Evolutionary conservation across 2,888 invertebrate species (phyloP).

Genomic region (Pristionchus japonicus): DNA sequence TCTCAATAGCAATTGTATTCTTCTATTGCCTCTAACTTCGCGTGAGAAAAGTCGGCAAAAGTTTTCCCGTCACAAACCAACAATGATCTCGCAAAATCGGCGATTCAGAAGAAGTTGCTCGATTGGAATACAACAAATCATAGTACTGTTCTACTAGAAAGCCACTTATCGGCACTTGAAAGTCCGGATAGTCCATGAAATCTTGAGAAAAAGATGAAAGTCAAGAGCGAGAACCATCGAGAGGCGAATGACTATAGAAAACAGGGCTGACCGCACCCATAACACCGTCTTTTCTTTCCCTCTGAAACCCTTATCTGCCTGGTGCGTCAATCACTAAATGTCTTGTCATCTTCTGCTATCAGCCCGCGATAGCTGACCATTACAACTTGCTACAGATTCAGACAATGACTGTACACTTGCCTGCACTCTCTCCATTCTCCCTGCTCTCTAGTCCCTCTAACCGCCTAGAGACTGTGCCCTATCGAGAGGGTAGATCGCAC

Average conservation of each 20-base stretch:
- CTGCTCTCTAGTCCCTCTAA: background rate
- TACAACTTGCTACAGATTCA: background rate
- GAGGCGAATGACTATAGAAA: background rate
- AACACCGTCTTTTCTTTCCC: background rate
- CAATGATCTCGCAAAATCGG: background rate
- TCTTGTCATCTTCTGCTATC: background rate
- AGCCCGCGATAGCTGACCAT: background rate
- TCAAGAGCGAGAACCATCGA: background rate
- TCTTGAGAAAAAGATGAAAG: background rate
- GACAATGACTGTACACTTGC: background rate
- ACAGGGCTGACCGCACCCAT: background rate
- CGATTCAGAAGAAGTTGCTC: background rate
- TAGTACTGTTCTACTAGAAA: background rate
- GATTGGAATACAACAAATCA: background rate
- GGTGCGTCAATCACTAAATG: background rate
- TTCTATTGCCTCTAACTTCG: background rate
- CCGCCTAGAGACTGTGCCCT: background rate
- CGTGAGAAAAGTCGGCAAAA: background rate
- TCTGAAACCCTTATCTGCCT: slow-evolving; percentile 4
- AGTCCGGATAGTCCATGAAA: background rate
- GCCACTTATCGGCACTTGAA: background rate
- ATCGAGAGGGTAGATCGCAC: background rate
- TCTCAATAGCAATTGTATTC: background rate
- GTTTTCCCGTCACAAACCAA: background rate
- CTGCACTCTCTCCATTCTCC: background rate